phyloP scores from a whole-genome alignment of 2,797 vertebrate genomes.

The Brachymystax lenok region DNA sequence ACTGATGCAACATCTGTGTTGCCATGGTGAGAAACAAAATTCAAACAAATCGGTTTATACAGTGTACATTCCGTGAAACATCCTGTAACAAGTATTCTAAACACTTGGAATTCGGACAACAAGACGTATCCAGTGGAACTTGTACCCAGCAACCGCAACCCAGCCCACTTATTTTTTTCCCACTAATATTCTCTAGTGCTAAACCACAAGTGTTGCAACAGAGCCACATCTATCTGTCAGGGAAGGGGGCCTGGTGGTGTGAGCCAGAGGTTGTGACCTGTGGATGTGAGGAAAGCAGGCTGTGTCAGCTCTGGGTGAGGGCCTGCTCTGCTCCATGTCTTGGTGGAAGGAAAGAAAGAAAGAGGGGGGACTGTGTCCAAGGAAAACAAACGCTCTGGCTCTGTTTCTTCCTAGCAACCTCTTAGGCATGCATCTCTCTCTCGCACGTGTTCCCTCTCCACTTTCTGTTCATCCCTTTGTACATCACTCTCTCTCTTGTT shows the following conservation, averaged over 20 bases:
- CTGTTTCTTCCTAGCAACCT: slow-evolving; percentile 56
- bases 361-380: slow-evolving; percentile 62
- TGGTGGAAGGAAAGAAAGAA: slow-evolving; percentile 58
- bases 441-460: not conserved
- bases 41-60: too few species aligned
- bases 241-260: slow-evolving; percentile 10
- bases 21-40: slow-evolving; percentile 33
- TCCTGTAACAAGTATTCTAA: not conserved
- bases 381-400: slow-evolving; percentile 67
- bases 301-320: slow-evolving; percentile 14
- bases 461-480: too few species aligned
- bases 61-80: not conserved
- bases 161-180: not conserved
- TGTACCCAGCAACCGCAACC: not conserved
- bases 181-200: slow-evolving; percentile 12
- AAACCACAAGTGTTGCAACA: slow-evolving; percentile 42
- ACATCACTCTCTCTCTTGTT: too few species aligned
- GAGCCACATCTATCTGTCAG: not conserved
- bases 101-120: slow-evolving; percentile 3
- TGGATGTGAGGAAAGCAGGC: slow-evolving; percentile 42
- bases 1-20: slow-evolving; percentile 52
- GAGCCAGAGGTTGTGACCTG: slow-evolving; percentile 34
- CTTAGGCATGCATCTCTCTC: slow-evolving; percentile 47
- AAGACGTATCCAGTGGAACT: slow-evolving; percentile 1
- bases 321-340: slow-evolving; percentile 48